A percentile compares a stretch with the other conserved stretches of the same genome.
These are phyloP conservation scores for Endomychus coccineus DNA, from an alignment of 2,888 invertebrate genomes.

Conservation along the genomic window DNA sequence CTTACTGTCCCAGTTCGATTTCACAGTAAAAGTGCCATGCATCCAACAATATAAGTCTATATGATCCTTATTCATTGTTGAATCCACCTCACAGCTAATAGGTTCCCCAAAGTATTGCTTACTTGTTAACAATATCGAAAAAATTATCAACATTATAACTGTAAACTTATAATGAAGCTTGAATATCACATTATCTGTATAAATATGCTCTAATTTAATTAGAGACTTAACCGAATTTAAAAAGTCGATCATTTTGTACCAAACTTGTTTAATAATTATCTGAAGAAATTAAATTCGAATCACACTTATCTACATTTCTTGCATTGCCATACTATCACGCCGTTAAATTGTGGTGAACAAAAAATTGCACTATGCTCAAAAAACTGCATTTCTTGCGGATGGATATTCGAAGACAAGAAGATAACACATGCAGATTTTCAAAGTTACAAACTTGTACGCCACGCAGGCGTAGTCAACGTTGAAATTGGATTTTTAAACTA, in stretches of 20 bases:
- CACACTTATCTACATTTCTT: no score
- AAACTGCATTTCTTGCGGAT: no score
- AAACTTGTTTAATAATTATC: no score
- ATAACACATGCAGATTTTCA: no score
- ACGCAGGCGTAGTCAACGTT: no score
- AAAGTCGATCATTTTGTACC: slow-evolving; percentile 56
- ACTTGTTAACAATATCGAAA: slow-evolving; percentile 67
- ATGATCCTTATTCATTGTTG: slow-evolving; percentile 51
- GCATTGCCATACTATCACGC: no score
- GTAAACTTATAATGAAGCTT: slow-evolving; percentile 68
- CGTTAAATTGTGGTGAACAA: no score
- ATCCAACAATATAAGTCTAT: slow-evolving; percentile 76
- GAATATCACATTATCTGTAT: slow-evolving; percentile 70
- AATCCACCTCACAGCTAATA: slow-evolving; percentile 61
- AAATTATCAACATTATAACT: slow-evolving; percentile 62
- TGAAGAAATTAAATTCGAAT: no score
- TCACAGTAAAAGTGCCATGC: slow-evolving; percentile 60
- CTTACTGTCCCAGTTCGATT: slow-evolving; percentile 30
- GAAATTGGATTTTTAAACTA: no score
- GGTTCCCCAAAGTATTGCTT: slow-evolving; percentile 83
- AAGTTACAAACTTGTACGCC: no score
- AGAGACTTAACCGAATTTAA: slow-evolving; percentile 60
- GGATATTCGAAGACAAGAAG: no score
- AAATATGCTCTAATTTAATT: slow-evolving; percentile 57
- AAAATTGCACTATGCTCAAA: no score